Evolutionary conservation across 2,797 vertebrate genomes (phyloP).

Genomic region (Pachyuromys duprasi): DNA sequence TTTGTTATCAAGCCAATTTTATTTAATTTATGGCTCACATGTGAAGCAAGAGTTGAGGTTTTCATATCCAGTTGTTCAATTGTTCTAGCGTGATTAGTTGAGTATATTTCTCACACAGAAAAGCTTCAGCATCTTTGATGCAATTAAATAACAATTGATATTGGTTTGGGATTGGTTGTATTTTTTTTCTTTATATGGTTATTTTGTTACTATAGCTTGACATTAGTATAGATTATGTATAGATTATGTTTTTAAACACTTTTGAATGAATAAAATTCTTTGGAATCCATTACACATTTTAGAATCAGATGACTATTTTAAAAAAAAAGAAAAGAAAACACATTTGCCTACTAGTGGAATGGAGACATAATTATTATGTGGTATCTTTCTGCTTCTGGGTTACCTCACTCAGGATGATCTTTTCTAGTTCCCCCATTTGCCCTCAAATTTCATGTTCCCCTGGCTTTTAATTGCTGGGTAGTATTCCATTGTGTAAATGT

Average conservation of each 20-base stretch:
- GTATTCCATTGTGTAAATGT: too few relatives aligned
- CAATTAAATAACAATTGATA: neutral
- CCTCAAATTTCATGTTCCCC: too few relatives aligned
- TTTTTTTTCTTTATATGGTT: neutral
- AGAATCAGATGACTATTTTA: neutral
- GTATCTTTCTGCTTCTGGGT: too few relatives aligned
- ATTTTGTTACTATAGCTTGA: neutral
- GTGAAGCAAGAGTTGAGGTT: neutral
- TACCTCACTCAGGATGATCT: too few relatives aligned
- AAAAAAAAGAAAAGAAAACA: neutral
- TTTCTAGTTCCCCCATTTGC: too few relatives aligned
- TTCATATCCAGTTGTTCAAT: neutral
- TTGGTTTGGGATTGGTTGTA: neutral
- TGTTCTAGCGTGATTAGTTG: neutral
- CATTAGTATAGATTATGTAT: neutral
- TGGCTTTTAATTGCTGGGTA: too few relatives aligned
- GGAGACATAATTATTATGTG: too few relatives aligned
- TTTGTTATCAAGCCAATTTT: neutral
- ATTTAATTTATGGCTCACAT: neutral
- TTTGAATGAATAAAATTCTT: neutral
- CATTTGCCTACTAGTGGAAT: neutral
- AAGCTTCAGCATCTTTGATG: neutral
- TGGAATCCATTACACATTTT: slow-evolving; percentile 3
- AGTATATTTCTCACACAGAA: neutral
- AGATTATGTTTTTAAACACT: neutral